Evolutionary conservation across 2,113 vertebrate genomes (phyloP).

Genomic region (Misgurnus anguillicaudatus): DNA sequence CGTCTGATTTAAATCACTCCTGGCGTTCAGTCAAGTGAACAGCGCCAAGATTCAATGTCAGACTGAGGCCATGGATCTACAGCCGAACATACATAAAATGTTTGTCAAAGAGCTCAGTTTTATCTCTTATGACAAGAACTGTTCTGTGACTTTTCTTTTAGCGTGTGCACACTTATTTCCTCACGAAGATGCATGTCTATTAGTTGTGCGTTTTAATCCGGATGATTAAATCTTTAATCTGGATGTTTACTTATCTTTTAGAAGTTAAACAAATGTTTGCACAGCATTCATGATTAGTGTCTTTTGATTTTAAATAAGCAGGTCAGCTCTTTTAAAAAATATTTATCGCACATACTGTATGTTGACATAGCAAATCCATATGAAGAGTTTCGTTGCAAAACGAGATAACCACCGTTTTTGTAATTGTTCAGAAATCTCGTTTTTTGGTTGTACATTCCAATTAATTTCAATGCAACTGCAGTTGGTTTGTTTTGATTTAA

Average conservation of each 20-base stretch:
- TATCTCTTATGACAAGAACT: no score
- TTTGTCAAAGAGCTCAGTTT: no score
- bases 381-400: no score
- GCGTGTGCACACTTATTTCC: background rate
- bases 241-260: background rate
- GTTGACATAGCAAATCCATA: no score
- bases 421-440: no score
- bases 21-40: slow-evolving; percentile 2
- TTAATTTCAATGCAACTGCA: no score
- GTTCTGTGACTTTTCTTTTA: background rate
- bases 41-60: slow-evolving; percentile 13
- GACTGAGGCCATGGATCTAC: background rate
- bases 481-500: no score
- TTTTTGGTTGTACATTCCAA: no score
- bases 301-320: no score
- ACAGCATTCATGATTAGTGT: background rate
- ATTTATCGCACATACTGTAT: no score
- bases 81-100: background rate
- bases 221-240: background rate
- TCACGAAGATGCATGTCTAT: background rate
- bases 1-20: background rate
- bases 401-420: no score
- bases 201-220: background rate
- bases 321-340: no score
- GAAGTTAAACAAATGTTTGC: background rate